These are phyloP conservation scores for Hippocampus zosterae DNA, from an alignment of 2,113 vertebrate genomes.

Conservation along the genomic window DNA sequence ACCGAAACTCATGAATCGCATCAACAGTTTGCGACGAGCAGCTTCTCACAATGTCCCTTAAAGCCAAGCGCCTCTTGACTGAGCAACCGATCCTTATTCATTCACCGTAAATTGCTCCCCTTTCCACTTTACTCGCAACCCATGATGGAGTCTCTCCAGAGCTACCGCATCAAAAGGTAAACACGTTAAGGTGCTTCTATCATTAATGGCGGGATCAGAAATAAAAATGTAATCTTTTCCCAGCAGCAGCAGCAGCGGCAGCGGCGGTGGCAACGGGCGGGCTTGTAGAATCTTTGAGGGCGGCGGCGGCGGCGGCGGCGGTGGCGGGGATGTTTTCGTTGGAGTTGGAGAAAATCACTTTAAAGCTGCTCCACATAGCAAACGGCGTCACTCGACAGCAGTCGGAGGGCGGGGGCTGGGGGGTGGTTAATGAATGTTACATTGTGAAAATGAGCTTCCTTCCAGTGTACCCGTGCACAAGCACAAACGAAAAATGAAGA, in stretches of 20 bases:
- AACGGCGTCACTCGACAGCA: neutral
- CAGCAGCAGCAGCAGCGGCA: neutral
- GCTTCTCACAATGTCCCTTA: neutral
- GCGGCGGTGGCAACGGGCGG: neutral
- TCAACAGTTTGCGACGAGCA: neutral
- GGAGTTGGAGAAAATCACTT: conserved; percentile 1
- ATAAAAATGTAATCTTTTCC: conserved; percentile 4
- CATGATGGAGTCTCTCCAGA: neutral
- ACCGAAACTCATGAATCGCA: neutral
- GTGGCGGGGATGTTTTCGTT: neutral
- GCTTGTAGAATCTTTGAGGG: neutral
- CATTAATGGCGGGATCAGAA: neutral
- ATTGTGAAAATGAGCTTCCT: neutral
- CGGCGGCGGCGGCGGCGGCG: neutral
- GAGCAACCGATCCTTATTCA: neutral
- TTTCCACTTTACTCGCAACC: neutral
- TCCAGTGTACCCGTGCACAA: neutral
- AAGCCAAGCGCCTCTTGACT: neutral
- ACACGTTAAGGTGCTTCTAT: neutral
- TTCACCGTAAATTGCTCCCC: neutral
- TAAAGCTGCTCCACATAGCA: conserved; percentile 4
- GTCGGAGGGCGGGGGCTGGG: neutral
- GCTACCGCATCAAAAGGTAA: neutral
- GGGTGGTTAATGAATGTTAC: conserved; percentile 9
- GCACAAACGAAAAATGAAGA: neutral